phyloP scores from a whole-genome alignment of 2,888 invertebrate species.

The Chaitophorus viminalis region DNA sequence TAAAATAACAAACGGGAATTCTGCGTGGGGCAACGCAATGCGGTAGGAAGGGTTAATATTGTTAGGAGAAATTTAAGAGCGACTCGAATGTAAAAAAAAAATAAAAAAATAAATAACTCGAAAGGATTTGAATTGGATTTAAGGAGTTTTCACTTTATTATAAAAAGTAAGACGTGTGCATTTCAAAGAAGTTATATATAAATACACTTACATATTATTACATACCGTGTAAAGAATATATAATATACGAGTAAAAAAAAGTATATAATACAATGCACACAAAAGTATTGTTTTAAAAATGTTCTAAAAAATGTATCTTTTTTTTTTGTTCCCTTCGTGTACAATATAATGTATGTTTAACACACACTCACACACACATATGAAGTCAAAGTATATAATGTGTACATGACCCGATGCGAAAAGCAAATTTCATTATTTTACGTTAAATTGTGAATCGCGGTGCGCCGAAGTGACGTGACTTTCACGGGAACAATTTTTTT shows the following conservation, averaged over 20 bases:
- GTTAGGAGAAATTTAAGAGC: not conserved
- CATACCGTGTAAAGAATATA: too few species aligned
- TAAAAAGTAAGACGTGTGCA: not conserved
- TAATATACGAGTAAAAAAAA: not conserved
- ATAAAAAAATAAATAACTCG: not conserved
- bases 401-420: not conserved
- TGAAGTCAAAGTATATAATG: not conserved
- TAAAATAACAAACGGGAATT: not conserved
- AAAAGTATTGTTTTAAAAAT: not conserved
- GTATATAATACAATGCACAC: not conserved
- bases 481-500: not conserved
- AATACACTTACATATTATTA: too few species aligned
- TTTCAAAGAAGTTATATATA: not conserved
- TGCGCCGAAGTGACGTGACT: not conserved
- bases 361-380: too few species aligned
- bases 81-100: not conserved
- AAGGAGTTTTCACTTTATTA: not conserved
- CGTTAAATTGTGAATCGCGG: not conserved
- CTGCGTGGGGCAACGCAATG: not conserved
- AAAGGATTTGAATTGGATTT: slow-evolving; percentile 22
- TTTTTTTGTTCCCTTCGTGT: not conserved
- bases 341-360: too few species aligned
- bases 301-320: not conserved
- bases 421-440: slow-evolving; percentile 7
- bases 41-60: not conserved